Evolutionary conservation across 2,113 vertebrate genomes (phyloP).

Genomic region (Isichthys henryi): DNA sequence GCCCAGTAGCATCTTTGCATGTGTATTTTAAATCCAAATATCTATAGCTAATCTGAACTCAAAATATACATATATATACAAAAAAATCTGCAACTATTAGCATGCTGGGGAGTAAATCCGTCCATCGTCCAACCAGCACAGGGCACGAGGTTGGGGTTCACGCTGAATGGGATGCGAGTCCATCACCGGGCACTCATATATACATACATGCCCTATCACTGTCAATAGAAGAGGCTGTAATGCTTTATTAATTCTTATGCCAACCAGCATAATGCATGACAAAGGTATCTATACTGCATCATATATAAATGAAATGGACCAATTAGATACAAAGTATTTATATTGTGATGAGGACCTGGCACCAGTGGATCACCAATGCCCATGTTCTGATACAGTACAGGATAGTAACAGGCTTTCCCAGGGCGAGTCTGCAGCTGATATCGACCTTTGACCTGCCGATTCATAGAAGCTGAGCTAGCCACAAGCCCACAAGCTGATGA

Average conservation of each 20-base stretch:
- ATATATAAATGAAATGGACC: neutral
- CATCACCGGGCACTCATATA: neutral
- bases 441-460: neutral
- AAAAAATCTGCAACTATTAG: neutral
- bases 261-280: neutral
- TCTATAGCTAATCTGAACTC: neutral
- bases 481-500: neutral
- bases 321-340: neutral
- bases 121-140: neutral
- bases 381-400: neutral
- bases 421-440: neutral
- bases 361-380: neutral
- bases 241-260: neutral
- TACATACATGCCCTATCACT: neutral
- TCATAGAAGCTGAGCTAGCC: neutral
- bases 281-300: neutral
- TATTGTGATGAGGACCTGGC: neutral
- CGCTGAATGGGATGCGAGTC: neutral
- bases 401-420: neutral
- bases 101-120: neutral
- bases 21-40: neutral
- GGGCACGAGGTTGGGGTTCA: neutral
- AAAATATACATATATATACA: no score
- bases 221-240: neutral
- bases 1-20: neutral